Evolutionary conservation across 2,113 vertebrate genomes (phyloP), one percentile per base, ranked within the genome.

Genomic region (Phainopepla nitens): DNA sequence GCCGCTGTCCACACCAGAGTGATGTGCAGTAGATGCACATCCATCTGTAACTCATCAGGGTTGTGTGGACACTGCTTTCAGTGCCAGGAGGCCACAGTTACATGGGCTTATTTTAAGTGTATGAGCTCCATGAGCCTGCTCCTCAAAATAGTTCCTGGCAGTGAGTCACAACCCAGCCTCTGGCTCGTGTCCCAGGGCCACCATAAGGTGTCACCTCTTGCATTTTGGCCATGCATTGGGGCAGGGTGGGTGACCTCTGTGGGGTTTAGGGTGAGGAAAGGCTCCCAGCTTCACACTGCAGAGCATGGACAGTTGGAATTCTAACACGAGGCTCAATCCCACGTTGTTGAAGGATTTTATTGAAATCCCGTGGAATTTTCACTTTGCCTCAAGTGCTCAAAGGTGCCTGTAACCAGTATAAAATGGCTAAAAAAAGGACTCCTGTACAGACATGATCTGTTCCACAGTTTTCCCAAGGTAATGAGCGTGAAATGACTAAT

Each of bases 61-160:
- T 61, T 53, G 36, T 47, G 33, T 2, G 56, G 83, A 87, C 62
- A 12, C 79, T 87, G 69, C 81, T 93, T 86, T 78, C 53, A 17
- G 77, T 70, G 90, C 92, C 80, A 88, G 84, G 57, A 96, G 91
- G 56, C 82, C 83, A 77, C 83, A 75, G 69, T 78, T 89, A 16
- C 56, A 69, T 0, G 29, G 58, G 17, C 13, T 82, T 75, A 57
- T 88, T 94, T 96, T 92, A 83, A 77, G 76, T 44, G 35, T 49
- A 11, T 54, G 79, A 90, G 56, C 62, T 56, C 60, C 10, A 9
- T 29, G 92, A 94, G 76, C 21, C 65, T 64, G 7, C 44, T 87
- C 76, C 89, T 89, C 86, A 87, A 95, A 95, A 95, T 81, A 96
- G 57, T 41, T 27, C 49, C 51, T 87, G 83, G 61, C 77, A 51